Evolutionary conservation across 2,888 invertebrate species (phyloP), one percentile per base, ranked within the genome.

Genomic region (Alcis repandata): DNA sequence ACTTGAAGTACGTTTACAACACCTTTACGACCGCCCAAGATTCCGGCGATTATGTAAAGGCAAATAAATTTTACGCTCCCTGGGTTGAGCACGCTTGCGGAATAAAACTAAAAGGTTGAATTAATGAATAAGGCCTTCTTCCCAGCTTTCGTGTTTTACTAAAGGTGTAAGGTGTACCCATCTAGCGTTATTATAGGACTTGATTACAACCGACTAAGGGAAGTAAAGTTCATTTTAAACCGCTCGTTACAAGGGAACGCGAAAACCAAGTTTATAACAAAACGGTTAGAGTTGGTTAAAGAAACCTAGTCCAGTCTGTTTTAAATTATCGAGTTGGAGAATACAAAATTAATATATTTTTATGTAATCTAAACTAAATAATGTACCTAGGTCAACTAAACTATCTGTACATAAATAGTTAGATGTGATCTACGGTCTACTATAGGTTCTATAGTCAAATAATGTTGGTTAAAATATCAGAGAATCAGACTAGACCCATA

Each of bases 51-150:
- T 67, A 67, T 60, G 53, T 59, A 54, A 59, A 60, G 52, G 63
- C 59, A 70, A 59, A 72, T 72, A 69, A 76, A 79, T 70, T 71
- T 65, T 48, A 32, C 63, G 63, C 56, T 46, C n/a, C 43, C 59
- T 41, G 54, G 60, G 57, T 53, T 32, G 40, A 40, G 48, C 49
- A 66, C 59, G 53, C 43, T 54, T n/a, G 43, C 48, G 36, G 43
- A 61, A 59, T 67, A 62, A 62, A 59, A 62, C 48, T 45, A 51
- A 51, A 51, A 52, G 51, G 17, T 51, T 19, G 36, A 36, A 51
- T 51, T 51, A 20, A 51, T 38, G 20, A 38, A 51, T 51, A 6
- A 13, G 51, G 17, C 2, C 9, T 36, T 13, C 10, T 6, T 27
- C 27, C n/a, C 8, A n/a, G 11, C 0, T 19, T 19, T 20, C 9